Conservation (phyloP, 1,140 invertebrate genomes). For the Araneus ventricosus region DNA sequence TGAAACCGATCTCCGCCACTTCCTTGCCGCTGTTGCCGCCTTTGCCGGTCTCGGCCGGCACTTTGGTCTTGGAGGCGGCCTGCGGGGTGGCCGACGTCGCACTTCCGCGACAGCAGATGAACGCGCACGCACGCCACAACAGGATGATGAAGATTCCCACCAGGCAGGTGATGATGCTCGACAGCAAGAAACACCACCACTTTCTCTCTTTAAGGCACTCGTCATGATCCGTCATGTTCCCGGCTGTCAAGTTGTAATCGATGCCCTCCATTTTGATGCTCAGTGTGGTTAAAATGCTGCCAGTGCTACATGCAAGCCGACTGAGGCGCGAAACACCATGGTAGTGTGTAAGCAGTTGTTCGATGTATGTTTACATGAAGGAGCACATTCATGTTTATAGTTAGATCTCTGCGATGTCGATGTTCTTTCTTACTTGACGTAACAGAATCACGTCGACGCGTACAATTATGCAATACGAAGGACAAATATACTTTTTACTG, state of each 20-base stretch:
- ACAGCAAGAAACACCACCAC: constrained; percentile 98
- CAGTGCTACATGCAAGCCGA: neutral
- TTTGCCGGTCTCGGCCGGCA: constrained; percentile 23
- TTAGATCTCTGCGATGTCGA: neutral
- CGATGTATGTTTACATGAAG: neutral
- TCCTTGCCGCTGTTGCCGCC: constrained; percentile 39
- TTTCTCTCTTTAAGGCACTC: constrained; percentile 90
- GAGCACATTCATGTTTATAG: neutral
- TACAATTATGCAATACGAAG: neutral
- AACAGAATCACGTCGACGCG: neutral
- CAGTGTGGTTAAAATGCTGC: neutral
- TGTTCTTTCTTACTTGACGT: neutral
- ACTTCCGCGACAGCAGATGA: constrained; percentile 92
- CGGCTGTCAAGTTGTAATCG: constrained; percentile 77
- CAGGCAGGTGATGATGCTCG: constrained; percentile 97
- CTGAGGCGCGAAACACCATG: neutral
- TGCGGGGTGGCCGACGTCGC: constrained; percentile 86
- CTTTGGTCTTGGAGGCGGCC: constrained; percentile 65
- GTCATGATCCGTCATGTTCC: constrained; percentile 76
- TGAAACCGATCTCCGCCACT: constrained; percentile 90
- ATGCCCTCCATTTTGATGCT: constrained; percentile 82
- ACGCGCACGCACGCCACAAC: constrained; percentile 93
- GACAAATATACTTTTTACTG: neutral
- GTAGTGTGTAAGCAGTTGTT: neutral
- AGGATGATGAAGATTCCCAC: constrained; percentile 85